A percentile compares a stretch with the other conserved stretches of the same genome.
phyloP scores from a whole-genome alignment of 2,888 invertebrate genomes.

The Cheiracanthium punctorium region DNA sequence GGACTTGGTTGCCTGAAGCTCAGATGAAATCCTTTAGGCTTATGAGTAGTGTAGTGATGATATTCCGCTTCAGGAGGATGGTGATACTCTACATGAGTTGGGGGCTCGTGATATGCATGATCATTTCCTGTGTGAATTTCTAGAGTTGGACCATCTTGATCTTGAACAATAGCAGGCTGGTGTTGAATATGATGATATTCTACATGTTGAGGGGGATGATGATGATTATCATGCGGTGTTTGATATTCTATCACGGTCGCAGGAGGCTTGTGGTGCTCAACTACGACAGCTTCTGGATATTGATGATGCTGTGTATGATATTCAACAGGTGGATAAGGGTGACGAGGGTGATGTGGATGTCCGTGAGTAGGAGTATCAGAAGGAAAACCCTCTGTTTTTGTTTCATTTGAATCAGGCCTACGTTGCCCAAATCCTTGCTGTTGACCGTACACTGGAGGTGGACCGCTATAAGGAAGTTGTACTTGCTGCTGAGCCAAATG shows the following conservation, averaged over 20 bases:
- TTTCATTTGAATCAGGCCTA: constrained; percentile 41
- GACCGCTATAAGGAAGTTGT: constrained; percentile 46
- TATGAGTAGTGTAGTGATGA: constrained; percentile 31
- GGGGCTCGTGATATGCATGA: constrained; percentile 28
- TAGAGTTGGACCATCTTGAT: constrained; percentile 39
- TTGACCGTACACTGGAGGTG: constrained; percentile 47
- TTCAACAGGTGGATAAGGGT: constrained; percentile 11
- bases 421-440: constrained; percentile 60
- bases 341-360: constrained; percentile 8
- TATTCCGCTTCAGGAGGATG: constrained; percentile 37
- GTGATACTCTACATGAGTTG: constrained; percentile 37
- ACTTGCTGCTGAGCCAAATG: neutral
- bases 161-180: constrained; percentile 29
- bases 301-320: constrained; percentile 19
- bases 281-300: neutral
- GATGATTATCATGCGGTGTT: constrained; percentile 29
- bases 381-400: constrained; percentile 45
- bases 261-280: constrained; percentile 10
- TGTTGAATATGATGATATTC: constrained; percentile 43
- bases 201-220: constrained; percentile 16
- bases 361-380: constrained; percentile 15
- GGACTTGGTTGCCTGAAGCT: constrained; percentile 59
- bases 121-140: constrained; percentile 36
- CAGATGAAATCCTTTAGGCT: constrained; percentile 50
- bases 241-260: constrained; percentile 16